phyloP scores from a whole-genome alignment of 2,113 vertebrate genomes.

The Xiphophorus maculatus region DNA sequence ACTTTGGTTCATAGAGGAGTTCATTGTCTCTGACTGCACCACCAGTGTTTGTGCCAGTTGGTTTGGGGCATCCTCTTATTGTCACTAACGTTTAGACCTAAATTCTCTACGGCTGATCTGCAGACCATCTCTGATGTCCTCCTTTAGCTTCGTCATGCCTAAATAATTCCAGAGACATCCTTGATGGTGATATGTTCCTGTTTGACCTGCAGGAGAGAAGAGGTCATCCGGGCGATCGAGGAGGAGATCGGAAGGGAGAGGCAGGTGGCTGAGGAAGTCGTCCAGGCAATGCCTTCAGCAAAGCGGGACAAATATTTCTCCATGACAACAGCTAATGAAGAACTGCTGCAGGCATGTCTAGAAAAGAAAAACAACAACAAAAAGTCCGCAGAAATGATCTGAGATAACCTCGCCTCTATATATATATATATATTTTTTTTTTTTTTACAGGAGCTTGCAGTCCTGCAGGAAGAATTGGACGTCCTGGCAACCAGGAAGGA shows the following conservation, averaged over 20 bases:
- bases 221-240: conserved; percentile 85
- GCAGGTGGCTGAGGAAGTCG: conserved; percentile 85
- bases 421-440: background rate
- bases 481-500: conserved; percentile 62
- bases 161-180: no score
- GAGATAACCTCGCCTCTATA: background rate
- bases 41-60: no score
- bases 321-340: conserved; percentile 89
- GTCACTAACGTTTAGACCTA: no score
- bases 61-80: no score
- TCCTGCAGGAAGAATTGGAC: conserved; percentile 73
- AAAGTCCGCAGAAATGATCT: background rate
- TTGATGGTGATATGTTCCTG: background rate
- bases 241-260: conserved; percentile 87
- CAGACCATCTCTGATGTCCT: no score
- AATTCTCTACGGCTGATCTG: no score
- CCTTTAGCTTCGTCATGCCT: no score
- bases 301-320: conserved; percentile 88
- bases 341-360: conserved; percentile 86
- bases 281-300: conserved; percentile 88
- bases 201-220: conserved; percentile 84
- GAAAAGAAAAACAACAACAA: no score
- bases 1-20: no score
- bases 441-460: conserved; percentile 47
- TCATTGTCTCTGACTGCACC: no score